Conservation (phyloP, 2,888 invertebrate genomes). For the Sphaerophoria taeniata region DNA sequence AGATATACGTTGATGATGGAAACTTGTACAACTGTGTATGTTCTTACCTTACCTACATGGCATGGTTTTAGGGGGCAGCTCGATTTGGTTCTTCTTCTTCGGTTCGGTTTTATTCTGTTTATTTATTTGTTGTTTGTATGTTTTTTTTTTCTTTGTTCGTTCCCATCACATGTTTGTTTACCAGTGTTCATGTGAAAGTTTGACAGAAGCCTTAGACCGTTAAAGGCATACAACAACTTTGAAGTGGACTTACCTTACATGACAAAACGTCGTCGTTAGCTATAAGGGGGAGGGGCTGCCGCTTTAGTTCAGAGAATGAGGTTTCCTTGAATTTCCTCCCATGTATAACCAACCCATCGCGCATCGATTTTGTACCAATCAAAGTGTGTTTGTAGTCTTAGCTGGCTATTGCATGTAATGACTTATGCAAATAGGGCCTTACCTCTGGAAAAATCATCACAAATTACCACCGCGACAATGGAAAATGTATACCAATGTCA, state of each 20-base stretch:
- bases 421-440: constrained; percentile 69
- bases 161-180: constrained; percentile 53
- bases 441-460: constrained; percentile 69
- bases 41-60: constrained; percentile 11
- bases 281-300: not conserved
- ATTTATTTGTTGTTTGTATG: not conserved
- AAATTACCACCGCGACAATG: constrained; percentile 64
- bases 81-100: constrained; percentile 45
- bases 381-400: constrained; percentile 32
- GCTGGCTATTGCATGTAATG: constrained; percentile 43
- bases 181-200: constrained; percentile 60
- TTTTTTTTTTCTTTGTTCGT: constrained; percentile 18
- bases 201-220: constrained; percentile 65
- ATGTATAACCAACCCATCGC: constrained; percentile 26
- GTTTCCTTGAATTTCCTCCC: constrained; percentile 63
- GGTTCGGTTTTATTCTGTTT: no score
- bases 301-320: constrained; percentile 9
- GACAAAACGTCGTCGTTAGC: not conserved
- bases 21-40: constrained; percentile 44
- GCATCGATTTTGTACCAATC: constrained; percentile 65
- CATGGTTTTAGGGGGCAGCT: constrained; percentile 15
- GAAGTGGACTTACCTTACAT: constrained; percentile 40
- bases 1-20: constrained; percentile 43
- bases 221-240: constrained; percentile 40
- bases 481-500: constrained; percentile 70